Percentiles rank a stretch among this genome's conserved stretches.
These are phyloP conservation scores for Oryzias celebensis DNA, from an alignment of 2,113 vertebrate genomes.

Conservation along the genomic window DNA sequence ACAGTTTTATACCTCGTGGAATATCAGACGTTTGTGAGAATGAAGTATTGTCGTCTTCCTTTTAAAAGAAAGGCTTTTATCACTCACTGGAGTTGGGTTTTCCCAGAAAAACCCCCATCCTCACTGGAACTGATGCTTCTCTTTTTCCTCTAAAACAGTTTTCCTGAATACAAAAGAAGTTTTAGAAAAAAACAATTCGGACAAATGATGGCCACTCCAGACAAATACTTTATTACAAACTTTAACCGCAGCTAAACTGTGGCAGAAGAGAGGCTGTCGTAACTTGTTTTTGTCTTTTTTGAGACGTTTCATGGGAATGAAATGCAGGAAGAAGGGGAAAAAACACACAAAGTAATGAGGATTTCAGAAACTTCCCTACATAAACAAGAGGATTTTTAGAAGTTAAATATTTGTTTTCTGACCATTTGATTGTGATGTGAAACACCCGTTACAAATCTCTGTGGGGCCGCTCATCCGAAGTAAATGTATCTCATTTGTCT, in stretches of 20 bases:
- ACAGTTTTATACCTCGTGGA: neutral
- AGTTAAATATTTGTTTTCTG: constrained; percentile 39
- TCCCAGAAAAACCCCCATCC: constrained; percentile 43
- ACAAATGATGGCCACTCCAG: constrained; percentile 5
- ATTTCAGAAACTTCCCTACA: constrained; percentile 4
- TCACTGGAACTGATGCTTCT: constrained; percentile 39
- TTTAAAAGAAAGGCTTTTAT: constrained; percentile 1
- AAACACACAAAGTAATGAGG: neutral
- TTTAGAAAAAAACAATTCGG: neutral
- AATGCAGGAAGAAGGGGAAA: neutral
- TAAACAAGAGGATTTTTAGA: constrained; percentile 11
- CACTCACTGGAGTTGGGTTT: constrained; percentile 28
- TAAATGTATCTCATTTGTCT: constrained; percentile 7
- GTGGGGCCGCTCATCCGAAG: constrained; percentile 5
- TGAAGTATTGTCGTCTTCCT: neutral
- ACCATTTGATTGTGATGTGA: constrained; percentile 27
- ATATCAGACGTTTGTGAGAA: neutral
- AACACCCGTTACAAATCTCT: constrained; percentile 5
- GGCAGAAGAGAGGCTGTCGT: constrained; percentile 1
- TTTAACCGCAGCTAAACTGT: neutral
- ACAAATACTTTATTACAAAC: constrained; percentile 5
- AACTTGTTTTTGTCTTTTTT: constrained; percentile 4
- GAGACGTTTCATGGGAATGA: neutral
- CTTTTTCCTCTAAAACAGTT: constrained; percentile 8
- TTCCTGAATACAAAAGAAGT: constrained; percentile 2